Conservation (phyloP, 2,113 vertebrate species). For the Gymnorhina tibicen region DNA sequence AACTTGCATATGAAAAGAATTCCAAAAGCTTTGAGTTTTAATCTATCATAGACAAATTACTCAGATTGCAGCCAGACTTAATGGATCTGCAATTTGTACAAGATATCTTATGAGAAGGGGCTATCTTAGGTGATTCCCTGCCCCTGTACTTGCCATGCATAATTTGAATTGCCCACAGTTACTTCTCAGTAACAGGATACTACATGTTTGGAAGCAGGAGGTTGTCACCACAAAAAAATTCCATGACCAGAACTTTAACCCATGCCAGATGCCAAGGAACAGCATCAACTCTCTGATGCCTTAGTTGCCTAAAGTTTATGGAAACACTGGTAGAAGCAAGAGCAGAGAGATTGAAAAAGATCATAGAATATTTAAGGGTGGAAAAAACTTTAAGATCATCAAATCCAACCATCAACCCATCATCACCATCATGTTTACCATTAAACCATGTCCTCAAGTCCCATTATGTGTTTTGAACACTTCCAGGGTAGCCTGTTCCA, state of each 20-base stretch:
- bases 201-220: neutral
- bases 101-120: neutral
- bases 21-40: neutral
- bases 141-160: neutral
- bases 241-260: neutral
- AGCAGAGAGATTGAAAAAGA: neutral
- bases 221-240: neutral
- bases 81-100: neutral
- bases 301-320: neutral
- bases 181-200: neutral
- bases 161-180: neutral
- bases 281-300: neutral
- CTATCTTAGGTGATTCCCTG: neutral
- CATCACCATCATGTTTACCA: neutral
- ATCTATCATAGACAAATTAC: neutral
- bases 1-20: neutral
- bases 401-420: neutral
- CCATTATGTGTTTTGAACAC: rapidly evolving
- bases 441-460: neutral
- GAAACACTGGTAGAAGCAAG: neutral
- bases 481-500: neutral
- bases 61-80: neutral
- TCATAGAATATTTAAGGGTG: neutral
- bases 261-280: neutral
- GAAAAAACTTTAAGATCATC: neutral